Evolutionary conservation across 2,113 vertebrate species (phyloP).

Genomic region (Saguinus imperator): DNA sequence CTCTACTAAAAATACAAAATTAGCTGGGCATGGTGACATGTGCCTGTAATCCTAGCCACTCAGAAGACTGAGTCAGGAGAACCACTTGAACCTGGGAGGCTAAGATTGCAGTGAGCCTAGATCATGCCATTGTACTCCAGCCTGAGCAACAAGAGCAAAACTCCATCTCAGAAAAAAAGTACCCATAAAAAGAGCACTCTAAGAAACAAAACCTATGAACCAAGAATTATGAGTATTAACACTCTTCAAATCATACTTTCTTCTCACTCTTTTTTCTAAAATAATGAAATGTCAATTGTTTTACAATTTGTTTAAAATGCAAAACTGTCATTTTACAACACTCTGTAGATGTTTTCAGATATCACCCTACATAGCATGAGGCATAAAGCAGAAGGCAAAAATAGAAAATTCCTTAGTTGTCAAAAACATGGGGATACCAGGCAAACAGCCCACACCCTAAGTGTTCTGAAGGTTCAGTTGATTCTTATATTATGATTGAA

Average conservation of each 20-base stretch:
- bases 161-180: background rate
- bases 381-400: background rate
- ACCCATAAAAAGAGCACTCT: background rate
- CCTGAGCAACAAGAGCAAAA: no score
- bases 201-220: background rate
- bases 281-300: background rate
- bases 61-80: no score
- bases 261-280: background rate
- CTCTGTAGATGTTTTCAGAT: background rate
- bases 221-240: background rate
- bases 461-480: slow-evolving; percentile 67
- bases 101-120: no score
- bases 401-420: background rate
- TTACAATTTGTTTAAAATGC: background rate
- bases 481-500: slow-evolving; percentile 42
- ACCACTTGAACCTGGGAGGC: no score
- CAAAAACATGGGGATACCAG: background rate
- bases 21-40: no score
- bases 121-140: no score
- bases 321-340: background rate
- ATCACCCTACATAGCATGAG: background rate
- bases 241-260: background rate
- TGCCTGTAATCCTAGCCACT: no score
- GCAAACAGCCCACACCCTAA: background rate
- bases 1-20: no score